These are phyloP conservation scores for Habroteleia sp. DNA, from an alignment of 2,888 invertebrate species.

Conservation along the genomic window DNA sequence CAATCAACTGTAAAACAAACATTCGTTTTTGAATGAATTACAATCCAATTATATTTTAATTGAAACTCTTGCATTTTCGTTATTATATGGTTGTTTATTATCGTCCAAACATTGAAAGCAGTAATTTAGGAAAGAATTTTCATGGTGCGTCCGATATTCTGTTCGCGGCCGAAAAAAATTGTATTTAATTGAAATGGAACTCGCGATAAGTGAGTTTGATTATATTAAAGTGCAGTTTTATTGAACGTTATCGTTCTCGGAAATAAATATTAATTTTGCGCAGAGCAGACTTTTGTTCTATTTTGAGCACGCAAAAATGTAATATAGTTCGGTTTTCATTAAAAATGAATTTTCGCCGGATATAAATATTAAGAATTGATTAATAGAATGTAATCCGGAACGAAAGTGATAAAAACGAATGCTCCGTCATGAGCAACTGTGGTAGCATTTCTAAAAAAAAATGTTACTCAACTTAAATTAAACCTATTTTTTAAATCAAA, in stretches of 20 bases:
- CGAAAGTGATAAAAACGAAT: too few relatives aligned
- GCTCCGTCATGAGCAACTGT: too few relatives aligned
- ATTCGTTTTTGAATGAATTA: conserved; percentile 17
- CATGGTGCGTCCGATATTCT: conserved; percentile 1
- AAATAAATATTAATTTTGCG: conserved; percentile 8
- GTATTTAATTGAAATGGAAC: conserved; percentile 23
- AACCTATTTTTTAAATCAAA: too few relatives aligned
- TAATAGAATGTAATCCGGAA: too few relatives aligned
- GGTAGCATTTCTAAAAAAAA: too few relatives aligned
- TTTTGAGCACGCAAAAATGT: too few relatives aligned
- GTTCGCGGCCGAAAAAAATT: conserved; percentile 3
- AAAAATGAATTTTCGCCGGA: too few relatives aligned
- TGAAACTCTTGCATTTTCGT: conserved; percentile 18
- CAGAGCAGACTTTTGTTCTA: too few relatives aligned
- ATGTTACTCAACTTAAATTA: too few relatives aligned
- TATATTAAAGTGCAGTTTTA: conserved; percentile 20
- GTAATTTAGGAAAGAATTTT: conserved; percentile 18
- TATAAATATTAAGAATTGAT: too few relatives aligned
- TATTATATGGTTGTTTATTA: conserved; percentile 25
- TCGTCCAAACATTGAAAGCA: conserved; percentile 1
- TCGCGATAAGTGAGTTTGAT: conserved; percentile 8
- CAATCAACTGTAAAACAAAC: conserved; percentile 6
- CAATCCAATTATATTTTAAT: conserved; percentile 37
- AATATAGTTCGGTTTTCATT: too few relatives aligned
- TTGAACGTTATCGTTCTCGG: conserved; percentile 4